These are phyloP conservation scores for Sebastes itinus DNA, from an alignment of 2,797 vertebrate species.

Conservation along the genomic window DNA sequence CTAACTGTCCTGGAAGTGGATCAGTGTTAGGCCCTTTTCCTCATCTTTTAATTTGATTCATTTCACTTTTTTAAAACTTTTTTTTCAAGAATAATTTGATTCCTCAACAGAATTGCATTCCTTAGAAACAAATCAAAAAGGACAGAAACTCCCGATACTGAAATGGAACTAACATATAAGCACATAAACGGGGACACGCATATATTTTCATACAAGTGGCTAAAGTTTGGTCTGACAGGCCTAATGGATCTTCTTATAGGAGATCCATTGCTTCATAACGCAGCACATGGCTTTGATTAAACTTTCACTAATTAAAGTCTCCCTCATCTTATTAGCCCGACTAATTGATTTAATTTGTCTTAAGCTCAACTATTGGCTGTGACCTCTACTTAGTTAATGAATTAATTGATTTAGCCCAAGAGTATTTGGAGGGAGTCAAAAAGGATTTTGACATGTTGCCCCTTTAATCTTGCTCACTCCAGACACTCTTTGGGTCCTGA, in stretches of 20 bases:
- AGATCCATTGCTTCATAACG: constrained; percentile 79
- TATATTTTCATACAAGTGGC: not conserved
- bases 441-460: constrained; percentile 78
- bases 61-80: constrained; percentile 4
- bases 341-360: constrained; percentile 97
- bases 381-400: constrained; percentile 87
- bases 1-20: constrained; percentile 30
- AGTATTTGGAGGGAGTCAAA: constrained; percentile 73
- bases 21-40: constrained; percentile 28
- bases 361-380: constrained; percentile 77
- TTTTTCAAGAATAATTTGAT: constrained; percentile 17
- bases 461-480: constrained; percentile 76
- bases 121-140: not conserved
- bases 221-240: constrained; percentile 44
- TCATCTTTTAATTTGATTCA: constrained; percentile 44
- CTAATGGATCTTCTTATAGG: constrained; percentile 44
- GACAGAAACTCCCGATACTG: not conserved
- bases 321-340: constrained; percentile 90
- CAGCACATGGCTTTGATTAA: constrained; percentile 90
- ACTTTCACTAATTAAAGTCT: constrained; percentile 95
- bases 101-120: constrained; percentile 15
- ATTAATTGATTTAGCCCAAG: constrained; percentile 83
- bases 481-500: constrained; percentile 43
- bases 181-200: not conserved
- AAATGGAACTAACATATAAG: not conserved